Evolutionary conservation across 1,140 invertebrate genomes (phyloP).

Genomic region (Maniola jurtina): DNA sequence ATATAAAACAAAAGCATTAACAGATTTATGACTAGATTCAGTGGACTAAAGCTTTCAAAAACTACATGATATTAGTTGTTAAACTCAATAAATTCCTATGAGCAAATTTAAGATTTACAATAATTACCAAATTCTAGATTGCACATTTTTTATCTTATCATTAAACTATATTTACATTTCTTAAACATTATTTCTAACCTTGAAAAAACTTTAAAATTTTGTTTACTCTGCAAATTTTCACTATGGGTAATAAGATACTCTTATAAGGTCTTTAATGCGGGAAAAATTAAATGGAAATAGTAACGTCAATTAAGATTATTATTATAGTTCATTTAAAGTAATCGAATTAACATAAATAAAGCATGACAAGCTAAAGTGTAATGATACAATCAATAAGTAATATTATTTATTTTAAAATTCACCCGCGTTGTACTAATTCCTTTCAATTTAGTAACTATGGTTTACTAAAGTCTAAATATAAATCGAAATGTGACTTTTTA

Average conservation of each 20-base stretch:
- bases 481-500: slow-evolving; percentile 69
- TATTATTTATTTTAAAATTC: slow-evolving; percentile 40
- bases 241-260: slow-evolving; percentile 20
- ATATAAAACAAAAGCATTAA: slow-evolving; percentile 24
- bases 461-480: slow-evolving; percentile 49
- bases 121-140: slow-evolving; percentile 67
- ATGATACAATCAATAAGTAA: slow-evolving; percentile 16
- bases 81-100: slow-evolving; percentile 62
- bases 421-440: slow-evolving; percentile 62
- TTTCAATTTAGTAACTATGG: slow-evolving; percentile 61
- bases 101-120: slow-evolving; percentile 41
- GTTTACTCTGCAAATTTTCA: slow-evolving; percentile 17
- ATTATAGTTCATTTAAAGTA: not conserved
- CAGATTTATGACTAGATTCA: slow-evolving; percentile 53
- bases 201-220: not conserved
- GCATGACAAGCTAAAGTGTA: not conserved
- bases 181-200: slow-evolving; percentile 73
- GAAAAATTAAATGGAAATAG: slow-evolving; percentile 2
- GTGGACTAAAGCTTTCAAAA: slow-evolving; percentile 43
- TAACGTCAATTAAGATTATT: not conserved
- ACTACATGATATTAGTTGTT: slow-evolving; percentile 38
- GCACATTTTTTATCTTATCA: slow-evolving; percentile 62
- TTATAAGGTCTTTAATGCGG: slow-evolving; percentile 18
- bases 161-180: slow-evolving; percentile 73
- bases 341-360: not conserved